Percentiles rank a stretch among this genome's conserved stretches.
These are phyloP conservation scores for Trichogramma evanescens DNA, from an alignment of 2,888 invertebrate species.

Conservation along the genomic window DNA sequence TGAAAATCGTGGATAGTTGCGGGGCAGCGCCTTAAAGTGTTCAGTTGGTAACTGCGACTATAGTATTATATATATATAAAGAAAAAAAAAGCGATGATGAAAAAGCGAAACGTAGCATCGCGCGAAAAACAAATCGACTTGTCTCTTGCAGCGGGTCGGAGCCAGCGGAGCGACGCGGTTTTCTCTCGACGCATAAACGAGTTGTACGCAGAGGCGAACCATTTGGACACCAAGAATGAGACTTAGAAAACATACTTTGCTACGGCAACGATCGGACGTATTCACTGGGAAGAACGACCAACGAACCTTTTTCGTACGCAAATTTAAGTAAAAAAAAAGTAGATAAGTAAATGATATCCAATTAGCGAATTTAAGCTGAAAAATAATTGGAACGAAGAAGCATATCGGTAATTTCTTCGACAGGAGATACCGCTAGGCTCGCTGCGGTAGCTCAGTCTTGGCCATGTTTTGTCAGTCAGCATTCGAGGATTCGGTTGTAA, in stretches of 20 bases:
- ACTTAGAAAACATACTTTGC: slow-evolving; percentile 15
- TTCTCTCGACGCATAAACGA: slow-evolving; percentile 17
- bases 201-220: slow-evolving; percentile 1
- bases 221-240: slow-evolving; percentile 7
- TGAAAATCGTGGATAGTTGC: neutral
- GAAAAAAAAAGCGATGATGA: slow-evolving; percentile 7
- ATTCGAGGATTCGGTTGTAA: slow-evolving; percentile 12
- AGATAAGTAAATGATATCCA: too few species aligned
- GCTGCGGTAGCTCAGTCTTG: slow-evolving; percentile 18
- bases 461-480: slow-evolving; percentile 17
- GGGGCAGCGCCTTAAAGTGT: slow-evolving; percentile 41
- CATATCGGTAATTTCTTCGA: too few species aligned
- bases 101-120: neutral
- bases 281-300: too few species aligned
- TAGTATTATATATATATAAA: slow-evolving; percentile 27
- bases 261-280: slow-evolving; percentile 7
- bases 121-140: slow-evolving; percentile 12
- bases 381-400: too few species aligned
- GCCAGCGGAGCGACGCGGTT: slow-evolving; percentile 28
- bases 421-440: neutral
- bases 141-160: slow-evolving; percentile 18
- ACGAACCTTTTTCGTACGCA: too few species aligned
- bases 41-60: slow-evolving; percentile 23
- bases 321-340: too few species aligned
- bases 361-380: too few species aligned